These are phyloP conservation scores for Cinclus cinclus DNA, from an alignment of 2,113 vertebrate genomes.

Conservation along the genomic window DNA sequence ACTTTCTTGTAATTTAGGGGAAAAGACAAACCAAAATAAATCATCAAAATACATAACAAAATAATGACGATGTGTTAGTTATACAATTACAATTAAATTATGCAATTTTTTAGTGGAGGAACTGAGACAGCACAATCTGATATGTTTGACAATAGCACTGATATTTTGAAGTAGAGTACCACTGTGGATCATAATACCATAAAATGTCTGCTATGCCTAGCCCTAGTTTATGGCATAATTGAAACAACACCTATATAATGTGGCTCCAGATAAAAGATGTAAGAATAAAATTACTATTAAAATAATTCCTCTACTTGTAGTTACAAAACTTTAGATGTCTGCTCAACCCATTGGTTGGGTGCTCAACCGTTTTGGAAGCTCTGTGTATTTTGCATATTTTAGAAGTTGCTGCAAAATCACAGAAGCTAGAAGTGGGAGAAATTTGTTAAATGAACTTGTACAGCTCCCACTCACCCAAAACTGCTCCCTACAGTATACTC, in stretches of 20 bases:
- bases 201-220: background rate
- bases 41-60: background rate
- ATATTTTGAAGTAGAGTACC: background rate
- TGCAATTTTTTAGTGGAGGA: background rate
- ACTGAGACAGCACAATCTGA: background rate
- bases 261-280: background rate
- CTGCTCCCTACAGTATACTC: background rate
- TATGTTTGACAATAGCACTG: background rate
- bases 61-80: background rate
- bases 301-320: background rate
- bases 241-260: background rate
- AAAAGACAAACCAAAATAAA: background rate
- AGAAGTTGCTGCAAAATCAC: background rate
- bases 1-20: background rate
- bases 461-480: background rate
- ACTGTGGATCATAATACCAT: background rate
- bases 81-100: background rate
- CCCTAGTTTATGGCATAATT: background rate
- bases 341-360: background rate
- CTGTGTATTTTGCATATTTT: background rate
- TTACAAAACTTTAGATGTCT: background rate
- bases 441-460: background rate
- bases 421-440: background rate
- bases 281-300: background rate
- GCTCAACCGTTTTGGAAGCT: background rate